These are phyloP conservation scores for Epinephelus coioides DNA, from an alignment of 2,797 vertebrate species.

Conservation along the genomic window DNA sequence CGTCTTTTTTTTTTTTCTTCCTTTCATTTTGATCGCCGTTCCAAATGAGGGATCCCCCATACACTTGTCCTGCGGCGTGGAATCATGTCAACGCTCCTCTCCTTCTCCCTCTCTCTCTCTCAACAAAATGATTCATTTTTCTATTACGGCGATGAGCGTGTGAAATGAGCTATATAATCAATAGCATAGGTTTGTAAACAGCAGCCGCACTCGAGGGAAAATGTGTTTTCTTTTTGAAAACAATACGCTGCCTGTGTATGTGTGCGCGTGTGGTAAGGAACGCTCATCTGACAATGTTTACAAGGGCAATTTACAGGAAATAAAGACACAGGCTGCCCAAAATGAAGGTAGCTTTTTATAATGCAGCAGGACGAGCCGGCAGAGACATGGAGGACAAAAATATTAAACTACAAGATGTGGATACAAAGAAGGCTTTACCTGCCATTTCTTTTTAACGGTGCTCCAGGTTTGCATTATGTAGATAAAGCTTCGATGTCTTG, in stretches of 20 bases:
- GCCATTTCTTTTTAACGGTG: neutral
- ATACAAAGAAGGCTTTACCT: slow-evolving; percentile 24
- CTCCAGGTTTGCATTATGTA: slow-evolving; percentile 9
- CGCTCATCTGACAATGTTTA: slow-evolving; percentile 75
- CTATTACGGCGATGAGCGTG: slow-evolving; percentile 94
- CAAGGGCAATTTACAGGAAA: slow-evolving; percentile 80
- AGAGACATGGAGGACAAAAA: slow-evolving; percentile 9
- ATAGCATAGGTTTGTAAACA: slow-evolving; percentile 94
- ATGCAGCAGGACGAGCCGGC: slow-evolving; percentile 41
- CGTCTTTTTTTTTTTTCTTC: slow-evolving; percentile 4
- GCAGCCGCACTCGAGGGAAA: slow-evolving; percentile 87
- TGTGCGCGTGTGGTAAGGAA: slow-evolving; percentile 59
- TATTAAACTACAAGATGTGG: slow-evolving; percentile 28
- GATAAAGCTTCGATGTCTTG: slow-evolving; percentile 2
- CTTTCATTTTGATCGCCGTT: slow-evolving; percentile 71
- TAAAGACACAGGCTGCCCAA: slow-evolving; percentile 64
- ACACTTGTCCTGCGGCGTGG: slow-evolving; percentile 68
- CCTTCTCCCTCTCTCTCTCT: slow-evolving; percentile 39
- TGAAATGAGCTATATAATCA: slow-evolving; percentile 98
- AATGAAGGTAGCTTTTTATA: slow-evolving; percentile 58
- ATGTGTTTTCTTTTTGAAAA: slow-evolving; percentile 83
- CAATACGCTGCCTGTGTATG: slow-evolving; percentile 69
- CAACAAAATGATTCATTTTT: slow-evolving; percentile 92
- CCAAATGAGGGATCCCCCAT: slow-evolving; percentile 75
- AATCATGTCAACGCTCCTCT: slow-evolving; percentile 59